These are phyloP conservation scores for Drosophila aldrichi DNA, from an alignment of 2,888 invertebrate genomes.

Conservation along the genomic window DNA sequence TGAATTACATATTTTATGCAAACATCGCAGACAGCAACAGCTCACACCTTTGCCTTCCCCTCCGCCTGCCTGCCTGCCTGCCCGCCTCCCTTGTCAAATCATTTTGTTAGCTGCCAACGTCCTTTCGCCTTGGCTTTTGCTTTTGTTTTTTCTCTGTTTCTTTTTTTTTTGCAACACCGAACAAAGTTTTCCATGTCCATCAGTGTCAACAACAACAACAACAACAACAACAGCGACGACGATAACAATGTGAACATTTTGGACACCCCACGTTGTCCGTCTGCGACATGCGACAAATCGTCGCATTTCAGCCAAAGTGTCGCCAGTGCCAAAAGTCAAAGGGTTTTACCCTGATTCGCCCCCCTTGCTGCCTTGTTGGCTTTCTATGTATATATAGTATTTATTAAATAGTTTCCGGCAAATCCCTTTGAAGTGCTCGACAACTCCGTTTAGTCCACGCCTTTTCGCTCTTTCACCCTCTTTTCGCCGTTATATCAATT, in stretches of 20 bases:
- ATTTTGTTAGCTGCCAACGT: conserved; percentile 12
- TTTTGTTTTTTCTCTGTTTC: background rate
- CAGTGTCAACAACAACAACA: conserved; percentile 54
- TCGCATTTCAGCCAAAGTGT: conserved; percentile 46
- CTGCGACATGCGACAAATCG: conserved; percentile 59
- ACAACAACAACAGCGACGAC: background rate
- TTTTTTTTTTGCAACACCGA: conserved; percentile 10
- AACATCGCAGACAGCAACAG: conserved; percentile 50
- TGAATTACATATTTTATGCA: conserved; percentile 80
- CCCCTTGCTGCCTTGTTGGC: background rate
- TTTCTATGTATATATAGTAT: conserved; percentile 28
- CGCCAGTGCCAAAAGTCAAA: conserved; percentile 58
- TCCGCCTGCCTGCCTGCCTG: background rate
- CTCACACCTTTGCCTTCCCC: conserved; percentile 1
- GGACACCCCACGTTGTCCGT: conserved; percentile 53
- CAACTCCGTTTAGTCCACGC: conserved; percentile 27
- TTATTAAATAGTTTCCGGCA: conserved; percentile 61
- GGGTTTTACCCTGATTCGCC: conserved; percentile 29
- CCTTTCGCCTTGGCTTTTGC: conserved; percentile 18
- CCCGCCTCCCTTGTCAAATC: conserved; percentile 11
- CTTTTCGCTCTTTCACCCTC: background rate
- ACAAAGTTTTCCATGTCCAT: conserved; percentile 60
- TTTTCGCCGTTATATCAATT: conserved; percentile 42
- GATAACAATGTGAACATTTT: conserved; percentile 6
- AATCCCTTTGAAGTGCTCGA: conserved; percentile 61